phyloP scores from a whole-genome alignment of 2,797 vertebrate species.

The Rhinatrema bivittatum region DNA sequence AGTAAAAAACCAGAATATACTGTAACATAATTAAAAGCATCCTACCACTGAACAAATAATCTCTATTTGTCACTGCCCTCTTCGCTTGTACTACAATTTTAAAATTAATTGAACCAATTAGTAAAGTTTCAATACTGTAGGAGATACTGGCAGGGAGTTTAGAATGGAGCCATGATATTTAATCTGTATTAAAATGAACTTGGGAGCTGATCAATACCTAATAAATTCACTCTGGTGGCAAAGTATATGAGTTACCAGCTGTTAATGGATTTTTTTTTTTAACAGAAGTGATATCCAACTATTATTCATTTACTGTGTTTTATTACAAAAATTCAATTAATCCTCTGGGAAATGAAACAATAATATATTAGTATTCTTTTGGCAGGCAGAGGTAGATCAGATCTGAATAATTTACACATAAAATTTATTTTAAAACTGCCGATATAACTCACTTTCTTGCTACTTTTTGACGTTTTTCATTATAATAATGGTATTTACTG shows the following conservation, averaged over 20 bases:
- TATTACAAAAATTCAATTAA: slow-evolving; percentile 37
- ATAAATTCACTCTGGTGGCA: slow-evolving; percentile 37
- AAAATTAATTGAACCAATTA: slow-evolving; percentile 26
- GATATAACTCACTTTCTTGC: too few relatives aligned
- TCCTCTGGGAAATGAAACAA: slow-evolving; percentile 21
- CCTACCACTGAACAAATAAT: slow-evolving; percentile 7
- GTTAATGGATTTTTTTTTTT: slow-evolving; percentile 36
- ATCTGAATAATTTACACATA: slow-evolving; percentile 1
- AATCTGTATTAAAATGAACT: slow-evolving; percentile 33
- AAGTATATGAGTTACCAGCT: slow-evolving; percentile 33
- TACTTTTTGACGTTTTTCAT: too few relatives aligned
- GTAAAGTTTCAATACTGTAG: background rate
- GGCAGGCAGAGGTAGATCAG: slow-evolving; percentile 3
- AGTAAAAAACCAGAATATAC: slow-evolving; percentile 3
- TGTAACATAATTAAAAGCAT: slow-evolving; percentile 4
- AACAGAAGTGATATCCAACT: slow-evolving; percentile 12
- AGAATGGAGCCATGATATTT: slow-evolving; percentile 24
- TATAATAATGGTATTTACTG: too few relatives aligned
- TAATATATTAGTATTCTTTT: slow-evolving; percentile 12
- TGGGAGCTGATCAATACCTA: slow-evolving; percentile 31
- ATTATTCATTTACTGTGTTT: slow-evolving; percentile 17
- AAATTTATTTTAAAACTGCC: slow-evolving; percentile 10
- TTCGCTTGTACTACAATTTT: background rate
- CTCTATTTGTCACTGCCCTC: slow-evolving; percentile 1
- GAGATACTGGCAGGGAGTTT: background rate